These are phyloP conservation scores for Leucozona laternaria DNA, from an alignment of 2,888 invertebrate species.

Conservation along the genomic window DNA sequence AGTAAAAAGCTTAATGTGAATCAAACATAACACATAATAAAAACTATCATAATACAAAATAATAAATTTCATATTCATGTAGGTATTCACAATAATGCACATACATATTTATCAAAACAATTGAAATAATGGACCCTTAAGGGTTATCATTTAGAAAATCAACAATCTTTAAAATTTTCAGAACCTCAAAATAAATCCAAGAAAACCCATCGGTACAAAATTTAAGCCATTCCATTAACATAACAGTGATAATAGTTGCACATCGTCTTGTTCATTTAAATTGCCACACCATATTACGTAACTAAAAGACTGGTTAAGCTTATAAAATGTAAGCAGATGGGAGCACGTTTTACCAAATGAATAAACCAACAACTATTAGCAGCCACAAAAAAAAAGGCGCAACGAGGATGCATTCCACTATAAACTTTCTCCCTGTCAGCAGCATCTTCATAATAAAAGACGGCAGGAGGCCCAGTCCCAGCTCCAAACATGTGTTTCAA, in stretches of 20 bases:
- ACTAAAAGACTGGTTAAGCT: constrained; percentile 28
- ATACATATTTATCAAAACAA: too few species aligned
- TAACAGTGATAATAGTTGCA: constrained; percentile 24
- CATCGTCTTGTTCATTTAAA: constrained; percentile 40
- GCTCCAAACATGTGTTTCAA: constrained; percentile 28
- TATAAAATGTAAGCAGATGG: constrained; percentile 41
- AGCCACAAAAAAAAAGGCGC: constrained; percentile 22
- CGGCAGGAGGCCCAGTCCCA: constrained; percentile 4
- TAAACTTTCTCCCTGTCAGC: constrained; percentile 61
- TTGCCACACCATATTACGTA: constrained; percentile 68
- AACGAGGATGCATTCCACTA: constrained; percentile 62
- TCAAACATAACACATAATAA: too few species aligned
- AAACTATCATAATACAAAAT: too few species aligned
- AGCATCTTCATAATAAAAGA: constrained; percentile 42
- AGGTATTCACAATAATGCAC: too few species aligned
- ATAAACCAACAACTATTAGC: constrained; percentile 39
- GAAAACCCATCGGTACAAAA: neutral
- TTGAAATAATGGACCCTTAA: too few species aligned
- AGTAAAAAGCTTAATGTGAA: too few species aligned
- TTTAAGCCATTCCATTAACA: neutral
- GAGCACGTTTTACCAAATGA: constrained; percentile 51
- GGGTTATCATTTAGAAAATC: too few species aligned
- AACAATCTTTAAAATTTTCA: neutral
- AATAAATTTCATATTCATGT: too few species aligned
- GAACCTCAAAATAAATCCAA: neutral